phyloP scores from a whole-genome alignment of 2,888 invertebrate species.

The Lasioglossum leucozonium region DNA sequence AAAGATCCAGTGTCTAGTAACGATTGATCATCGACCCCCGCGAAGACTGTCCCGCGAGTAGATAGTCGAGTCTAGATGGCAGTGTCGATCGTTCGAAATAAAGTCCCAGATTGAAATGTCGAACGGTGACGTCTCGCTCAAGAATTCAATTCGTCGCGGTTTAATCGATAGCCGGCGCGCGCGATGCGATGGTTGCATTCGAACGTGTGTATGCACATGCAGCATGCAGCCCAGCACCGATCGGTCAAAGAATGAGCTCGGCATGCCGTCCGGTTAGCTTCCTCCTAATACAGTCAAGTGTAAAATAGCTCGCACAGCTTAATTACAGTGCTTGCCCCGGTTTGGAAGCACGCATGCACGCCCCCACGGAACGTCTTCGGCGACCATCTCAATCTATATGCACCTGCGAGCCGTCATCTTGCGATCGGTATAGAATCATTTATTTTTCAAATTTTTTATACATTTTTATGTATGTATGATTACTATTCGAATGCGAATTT shows the following conservation, averaged over 20 bases:
- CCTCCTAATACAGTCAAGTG: constrained; percentile 49
- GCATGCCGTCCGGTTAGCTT: constrained; percentile 14
- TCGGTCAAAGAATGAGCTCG: constrained; percentile 30
- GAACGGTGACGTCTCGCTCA: not conserved
- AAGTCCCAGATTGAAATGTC: constrained; percentile 6
- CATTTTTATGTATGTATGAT: no score
- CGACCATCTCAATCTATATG: not conserved
- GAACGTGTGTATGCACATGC: constrained; percentile 19
- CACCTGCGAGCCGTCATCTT: not conserved
- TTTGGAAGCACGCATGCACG: constrained; percentile 20
- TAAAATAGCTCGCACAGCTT: constrained; percentile 54
- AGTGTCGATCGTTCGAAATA: not conserved
- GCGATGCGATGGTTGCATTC: constrained; percentile 8
- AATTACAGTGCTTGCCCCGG: constrained; percentile 41
- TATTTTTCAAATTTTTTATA: not conserved
- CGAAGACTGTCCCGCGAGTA: not conserved
- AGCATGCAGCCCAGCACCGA: constrained; percentile 2
- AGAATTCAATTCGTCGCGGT: constrained; percentile 26
- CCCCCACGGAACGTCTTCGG: not conserved
- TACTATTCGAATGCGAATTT: no score
- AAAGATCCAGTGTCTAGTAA: no score
- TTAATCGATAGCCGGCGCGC: not conserved
- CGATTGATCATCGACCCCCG: not conserved
- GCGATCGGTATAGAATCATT: not conserved
- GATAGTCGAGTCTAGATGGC: not conserved